Conservation (phyloP, 2,888 invertebrate species). For the Aleiodes alternator region DNA sequence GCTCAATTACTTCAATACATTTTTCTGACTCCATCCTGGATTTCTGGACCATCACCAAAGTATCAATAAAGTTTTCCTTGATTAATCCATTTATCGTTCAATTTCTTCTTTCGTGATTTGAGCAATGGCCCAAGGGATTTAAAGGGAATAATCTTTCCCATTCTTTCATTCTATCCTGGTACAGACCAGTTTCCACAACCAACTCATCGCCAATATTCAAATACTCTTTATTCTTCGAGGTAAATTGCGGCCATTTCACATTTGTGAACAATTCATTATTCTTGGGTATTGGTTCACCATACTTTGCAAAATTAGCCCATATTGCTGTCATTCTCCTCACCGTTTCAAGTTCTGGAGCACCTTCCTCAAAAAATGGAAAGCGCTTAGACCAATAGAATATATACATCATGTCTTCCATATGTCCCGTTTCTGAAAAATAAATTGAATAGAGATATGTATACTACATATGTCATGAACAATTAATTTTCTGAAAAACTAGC, state of each 20-base stretch:
- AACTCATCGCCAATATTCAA: slow-evolving; percentile 74
- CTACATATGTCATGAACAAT: not conserved
- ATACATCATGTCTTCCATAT: slow-evolving; percentile 78
- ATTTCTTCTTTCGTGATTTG: no score
- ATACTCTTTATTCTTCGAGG: slow-evolving; percentile 70
- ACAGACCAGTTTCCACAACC: slow-evolving; percentile 69
- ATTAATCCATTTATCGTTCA: no score
- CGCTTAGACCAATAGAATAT: slow-evolving; percentile 70
- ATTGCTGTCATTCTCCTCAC: slow-evolving; percentile 74
- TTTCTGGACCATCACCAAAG: no score
- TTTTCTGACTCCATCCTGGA: no score
- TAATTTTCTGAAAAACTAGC: not conserved
- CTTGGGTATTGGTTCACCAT: slow-evolving; percentile 76
- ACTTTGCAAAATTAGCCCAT: slow-evolving; percentile 75
- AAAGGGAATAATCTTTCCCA: slow-evolving; percentile 75
- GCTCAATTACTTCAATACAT: no score
- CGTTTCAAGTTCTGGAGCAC: slow-evolving; percentile 74
- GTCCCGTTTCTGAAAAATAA: slow-evolving; percentile 73
- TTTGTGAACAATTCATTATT: slow-evolving; percentile 68
- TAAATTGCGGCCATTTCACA: slow-evolving; percentile 74
- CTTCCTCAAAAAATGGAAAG: slow-evolving; percentile 72
- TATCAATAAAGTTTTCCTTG: no score
- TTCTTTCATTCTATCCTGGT: slow-evolving; percentile 71
- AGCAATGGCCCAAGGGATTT: not conserved
- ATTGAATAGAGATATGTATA: slow-evolving; percentile 7